Conservation (phyloP, 2,888 invertebrate genomes). For the Synanthedon formicaeformis region DNA sequence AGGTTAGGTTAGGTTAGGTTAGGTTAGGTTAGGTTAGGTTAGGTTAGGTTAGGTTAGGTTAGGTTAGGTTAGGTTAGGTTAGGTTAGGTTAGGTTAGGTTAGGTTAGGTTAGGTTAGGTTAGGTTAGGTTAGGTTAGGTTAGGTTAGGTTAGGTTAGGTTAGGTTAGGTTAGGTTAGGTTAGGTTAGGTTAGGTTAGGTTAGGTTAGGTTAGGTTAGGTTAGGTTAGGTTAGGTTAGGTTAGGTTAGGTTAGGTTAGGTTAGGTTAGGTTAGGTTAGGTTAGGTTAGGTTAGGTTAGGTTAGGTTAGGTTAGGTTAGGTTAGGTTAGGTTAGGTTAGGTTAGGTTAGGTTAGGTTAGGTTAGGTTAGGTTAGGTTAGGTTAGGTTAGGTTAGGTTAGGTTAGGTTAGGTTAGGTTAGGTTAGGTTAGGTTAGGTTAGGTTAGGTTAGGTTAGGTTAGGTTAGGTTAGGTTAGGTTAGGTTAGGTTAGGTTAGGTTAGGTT, state of each 20-base stretch:
- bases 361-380: conserved; percentile 1
- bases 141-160: conserved; percentile 15
- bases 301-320: conserved; percentile 1
- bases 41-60: conserved; percentile 12
- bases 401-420: conserved; percentile 1
- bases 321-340: conserved; percentile 1
- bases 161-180: conserved; percentile 14
- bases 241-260: conserved; percentile 1
- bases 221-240: conserved; percentile 1
- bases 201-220: conserved; percentile 1
- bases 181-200: conserved; percentile 10
- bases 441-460: conserved; percentile 1
- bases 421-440: conserved; percentile 1
- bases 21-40: conserved; percentile 13
- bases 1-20: conserved; percentile 12
- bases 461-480: conserved; percentile 1
- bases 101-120: conserved; percentile 14
- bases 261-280: conserved; percentile 1
- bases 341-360: conserved; percentile 1
- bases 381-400: conserved; percentile 1
- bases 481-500: conserved; percentile 1
- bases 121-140: conserved; percentile 16
- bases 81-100: conserved; percentile 14
- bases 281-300: conserved; percentile 1
- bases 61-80: conserved; percentile 13